These are phyloP conservation scores for Cairina moschata DNA, from an alignment of 2,113 vertebrate species.

Conservation along the genomic window DNA sequence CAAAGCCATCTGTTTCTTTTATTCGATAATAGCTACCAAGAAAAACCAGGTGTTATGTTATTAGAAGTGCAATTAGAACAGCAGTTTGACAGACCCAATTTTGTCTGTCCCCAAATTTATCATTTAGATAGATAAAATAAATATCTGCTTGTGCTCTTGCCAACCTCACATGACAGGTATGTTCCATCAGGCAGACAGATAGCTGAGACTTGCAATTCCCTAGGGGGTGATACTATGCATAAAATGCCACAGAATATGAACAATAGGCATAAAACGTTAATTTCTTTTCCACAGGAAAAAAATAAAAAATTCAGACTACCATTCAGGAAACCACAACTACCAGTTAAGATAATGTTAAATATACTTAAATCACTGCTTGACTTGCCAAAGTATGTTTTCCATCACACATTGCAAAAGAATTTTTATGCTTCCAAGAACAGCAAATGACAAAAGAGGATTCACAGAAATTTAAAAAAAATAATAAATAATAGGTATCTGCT, in stretches of 20 bases:
- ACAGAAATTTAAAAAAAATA: neutral
- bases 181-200: neutral
- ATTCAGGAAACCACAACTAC: neutral
- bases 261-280: accelerated
- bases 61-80: slow-evolving; percentile 8
- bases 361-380: neutral
- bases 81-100: slow-evolving; percentile 6
- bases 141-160: neutral
- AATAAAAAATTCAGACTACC: neutral
- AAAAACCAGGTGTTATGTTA: slow-evolving; percentile 38
- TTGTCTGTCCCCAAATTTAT: neutral
- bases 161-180: neutral
- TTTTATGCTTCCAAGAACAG: neutral
- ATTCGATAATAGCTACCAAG: neutral
- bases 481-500: neutral
- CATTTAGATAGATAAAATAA: neutral
- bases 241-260: neutral
- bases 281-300: neutral
- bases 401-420: neutral
- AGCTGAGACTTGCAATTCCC: neutral
- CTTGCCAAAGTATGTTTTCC: neutral
- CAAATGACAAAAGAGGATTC: neutral
- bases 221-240: neutral
- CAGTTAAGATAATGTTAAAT: neutral
- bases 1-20: slow-evolving; percentile 50